A percentile compares a stretch with the other conserved stretches of the same genome.
Conservation (phyloP, 2,797 vertebrate genomes). For the Enteromius treurensis region DNA sequence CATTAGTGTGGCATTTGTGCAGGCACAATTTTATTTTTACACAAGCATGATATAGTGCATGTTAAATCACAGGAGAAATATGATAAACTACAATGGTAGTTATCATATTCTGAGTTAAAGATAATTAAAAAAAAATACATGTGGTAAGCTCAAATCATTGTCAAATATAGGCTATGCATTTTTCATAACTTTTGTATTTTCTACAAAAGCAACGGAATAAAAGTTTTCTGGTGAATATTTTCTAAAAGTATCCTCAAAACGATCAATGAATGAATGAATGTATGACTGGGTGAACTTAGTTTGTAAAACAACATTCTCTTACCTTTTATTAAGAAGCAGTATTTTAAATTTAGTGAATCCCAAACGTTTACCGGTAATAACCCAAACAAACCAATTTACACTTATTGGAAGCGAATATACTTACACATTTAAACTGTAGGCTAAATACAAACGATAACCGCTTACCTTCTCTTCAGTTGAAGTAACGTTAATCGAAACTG, state of each 20-base stretch:
- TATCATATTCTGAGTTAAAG: neutral
- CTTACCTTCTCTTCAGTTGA: neutral
- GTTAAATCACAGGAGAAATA: slow-evolving; percentile 2
- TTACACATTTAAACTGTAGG: neutral
- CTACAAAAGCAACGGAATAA: neutral
- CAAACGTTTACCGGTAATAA: neutral
- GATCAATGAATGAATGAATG: neutral
- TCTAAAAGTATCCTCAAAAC: neutral
- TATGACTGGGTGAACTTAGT: neutral
- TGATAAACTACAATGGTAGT: neutral
- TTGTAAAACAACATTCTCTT: neutral
- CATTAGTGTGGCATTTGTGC: neutral
- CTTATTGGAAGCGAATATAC: neutral
- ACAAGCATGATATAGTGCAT: slow-evolving; percentile 13
- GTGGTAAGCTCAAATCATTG: neutral
- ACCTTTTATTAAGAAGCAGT: neutral
- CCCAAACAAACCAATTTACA: neutral
- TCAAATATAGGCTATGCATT: neutral
- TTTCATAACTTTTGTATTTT: neutral
- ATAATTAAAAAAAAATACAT: neutral
- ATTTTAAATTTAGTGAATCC: neutral
- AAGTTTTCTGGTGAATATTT: neutral
- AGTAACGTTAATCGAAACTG: neutral
- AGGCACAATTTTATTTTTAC: neutral
- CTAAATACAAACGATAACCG: neutral